Evolutionary conservation across 2,888 invertebrate genomes (phyloP).

Genomic region (Cephus sareptanus): DNA sequence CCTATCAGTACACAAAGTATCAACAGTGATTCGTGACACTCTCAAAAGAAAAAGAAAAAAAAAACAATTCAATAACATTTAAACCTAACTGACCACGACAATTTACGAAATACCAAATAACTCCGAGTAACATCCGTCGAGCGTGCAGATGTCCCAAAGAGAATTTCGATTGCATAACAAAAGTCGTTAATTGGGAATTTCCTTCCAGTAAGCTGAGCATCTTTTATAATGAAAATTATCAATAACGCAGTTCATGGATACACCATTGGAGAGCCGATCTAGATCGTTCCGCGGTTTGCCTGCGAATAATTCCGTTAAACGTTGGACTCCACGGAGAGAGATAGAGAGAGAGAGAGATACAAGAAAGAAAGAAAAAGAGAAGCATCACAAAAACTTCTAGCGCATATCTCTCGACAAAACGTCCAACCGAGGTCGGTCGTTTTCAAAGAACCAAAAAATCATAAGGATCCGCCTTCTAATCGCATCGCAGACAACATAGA

Average conservation of each 20-base stretch:
- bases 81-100: constrained; percentile 21
- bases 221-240: neutral
- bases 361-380: neutral
- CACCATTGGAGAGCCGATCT: neutral
- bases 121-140: constrained; percentile 19
- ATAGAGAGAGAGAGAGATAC: neutral
- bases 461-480: neutral
- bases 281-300: neutral
- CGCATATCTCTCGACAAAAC: neutral
- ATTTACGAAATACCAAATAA: constrained; percentile 26
- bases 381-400: neutral
- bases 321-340: neutral
- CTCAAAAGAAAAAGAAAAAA: no score
- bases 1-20: neutral
- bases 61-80: neutral
- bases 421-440: neutral
- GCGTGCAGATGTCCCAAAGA: constrained; percentile 24
- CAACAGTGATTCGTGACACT: neutral
- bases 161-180: constrained; percentile 20
- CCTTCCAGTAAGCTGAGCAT: neutral
- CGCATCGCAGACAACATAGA: neutral
- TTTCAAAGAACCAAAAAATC: neutral
- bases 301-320: neutral
- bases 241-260: neutral
- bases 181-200: neutral